Evolutionary conservation across 2,888 invertebrate species (phyloP).

Genomic region (Lordiphosa andalusiaca): DNA sequence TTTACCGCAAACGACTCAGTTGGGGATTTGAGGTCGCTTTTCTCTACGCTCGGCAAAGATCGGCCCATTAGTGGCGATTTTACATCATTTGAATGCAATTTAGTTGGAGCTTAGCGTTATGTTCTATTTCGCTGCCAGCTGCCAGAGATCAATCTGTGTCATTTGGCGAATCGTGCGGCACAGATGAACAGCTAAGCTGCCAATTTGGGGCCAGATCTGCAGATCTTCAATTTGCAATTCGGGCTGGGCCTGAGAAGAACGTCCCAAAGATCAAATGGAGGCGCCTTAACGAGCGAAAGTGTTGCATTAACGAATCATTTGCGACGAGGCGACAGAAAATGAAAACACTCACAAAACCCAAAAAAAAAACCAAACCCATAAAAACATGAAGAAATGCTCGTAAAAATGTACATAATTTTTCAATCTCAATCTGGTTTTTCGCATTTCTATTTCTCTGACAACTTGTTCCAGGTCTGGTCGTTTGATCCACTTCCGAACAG

Average conservation of each 20-base stretch:
- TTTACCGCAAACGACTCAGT: constrained; percentile 60
- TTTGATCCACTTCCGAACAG: constrained; percentile 67
- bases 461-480: constrained; percentile 20
- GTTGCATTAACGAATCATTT: constrained; percentile 62
- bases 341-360: constrained; percentile 50
- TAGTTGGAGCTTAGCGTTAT: constrained; percentile 69
- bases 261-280: constrained; percentile 20
- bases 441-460: constrained; percentile 26
- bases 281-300: constrained; percentile 67
- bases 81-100: constrained; percentile 69
- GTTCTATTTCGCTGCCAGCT: constrained; percentile 53
- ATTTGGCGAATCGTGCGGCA: constrained; percentile 62
- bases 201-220: constrained; percentile 44
- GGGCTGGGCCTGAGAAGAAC: no score
- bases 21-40: constrained; percentile 64
- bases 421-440: constrained; percentile 46
- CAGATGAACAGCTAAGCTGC: constrained; percentile 54
- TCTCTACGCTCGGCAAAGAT: constrained; percentile 50
- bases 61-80: constrained; percentile 64
- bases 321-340: constrained; percentile 36
- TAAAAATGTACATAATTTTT: constrained; percentile 62
- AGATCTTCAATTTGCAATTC: no score
- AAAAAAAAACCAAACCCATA: constrained; percentile 30
- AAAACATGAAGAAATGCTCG: constrained; percentile 34
- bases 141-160: constrained; percentile 38